Conservation (phyloP, 2,797 vertebrate species). For the Enteromius mattozi region DNA sequence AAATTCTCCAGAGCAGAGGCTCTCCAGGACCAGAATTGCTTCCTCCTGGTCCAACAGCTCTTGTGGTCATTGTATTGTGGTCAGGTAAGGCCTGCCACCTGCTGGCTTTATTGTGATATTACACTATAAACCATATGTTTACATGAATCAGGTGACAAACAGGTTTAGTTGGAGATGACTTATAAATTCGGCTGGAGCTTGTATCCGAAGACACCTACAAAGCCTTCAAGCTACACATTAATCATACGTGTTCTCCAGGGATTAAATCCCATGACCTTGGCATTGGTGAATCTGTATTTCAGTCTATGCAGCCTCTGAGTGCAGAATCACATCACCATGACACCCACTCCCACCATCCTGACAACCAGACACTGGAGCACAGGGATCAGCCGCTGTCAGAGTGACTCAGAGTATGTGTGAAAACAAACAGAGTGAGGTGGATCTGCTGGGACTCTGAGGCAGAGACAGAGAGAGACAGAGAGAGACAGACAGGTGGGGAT, state of each 20-base stretch:
- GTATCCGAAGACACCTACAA: not conserved
- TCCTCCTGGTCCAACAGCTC: not conserved
- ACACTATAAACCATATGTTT: not conserved
- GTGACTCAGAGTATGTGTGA: slow-evolving; percentile 22
- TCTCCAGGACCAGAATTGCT: not conserved
- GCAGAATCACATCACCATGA: slow-evolving; percentile 15
- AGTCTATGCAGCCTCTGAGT: not conserved
- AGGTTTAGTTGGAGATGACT: not conserved
- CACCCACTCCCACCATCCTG: slow-evolving; percentile 13
- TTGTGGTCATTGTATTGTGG: not conserved
- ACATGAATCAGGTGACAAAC: not conserved
- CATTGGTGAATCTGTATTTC: not conserved
- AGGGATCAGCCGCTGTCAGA: slow-evolving; percentile 32
- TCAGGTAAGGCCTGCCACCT: slow-evolving; percentile 15
- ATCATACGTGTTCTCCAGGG: not conserved
- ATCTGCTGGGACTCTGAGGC: slow-evolving; percentile 35
- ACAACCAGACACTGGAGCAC: slow-evolving; percentile 30
- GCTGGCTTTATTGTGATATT: slow-evolving; percentile 9
- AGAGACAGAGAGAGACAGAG: slow-evolving; percentile 22
- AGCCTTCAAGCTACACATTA: not conserved
- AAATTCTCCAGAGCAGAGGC: not conserved
- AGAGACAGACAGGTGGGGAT: slow-evolving; percentile 44
- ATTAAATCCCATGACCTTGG: not conserved
- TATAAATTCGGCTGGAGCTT: not conserved
- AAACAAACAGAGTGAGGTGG: slow-evolving; percentile 28